Evolutionary conservation across 2,113 vertebrate species (phyloP).

Genomic region (Cyanocitta stelleri): DNA sequence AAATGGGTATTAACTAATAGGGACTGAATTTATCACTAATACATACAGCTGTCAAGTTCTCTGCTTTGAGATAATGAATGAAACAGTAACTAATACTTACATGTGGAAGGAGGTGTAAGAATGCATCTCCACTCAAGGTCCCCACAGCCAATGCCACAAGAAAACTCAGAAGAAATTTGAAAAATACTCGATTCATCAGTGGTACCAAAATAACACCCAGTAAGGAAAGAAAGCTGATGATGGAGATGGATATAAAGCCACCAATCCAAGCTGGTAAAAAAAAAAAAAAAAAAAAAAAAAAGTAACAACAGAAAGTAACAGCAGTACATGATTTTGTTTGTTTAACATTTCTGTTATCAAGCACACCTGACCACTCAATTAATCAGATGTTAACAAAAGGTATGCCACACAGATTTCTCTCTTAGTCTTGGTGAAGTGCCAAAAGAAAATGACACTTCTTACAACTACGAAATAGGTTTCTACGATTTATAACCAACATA

Average conservation of each 20-base stretch:
- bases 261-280: slow-evolving; percentile 86
- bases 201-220: slow-evolving; percentile 90
- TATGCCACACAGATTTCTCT: neutral
- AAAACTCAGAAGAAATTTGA: slow-evolving; percentile 97
- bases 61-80: neutral
- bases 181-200: slow-evolving; percentile 91
- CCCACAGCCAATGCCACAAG: slow-evolving; percentile 95
- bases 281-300: neutral
- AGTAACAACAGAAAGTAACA: neutral
- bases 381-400: neutral
- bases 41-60: neutral
- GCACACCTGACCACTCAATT: neutral
- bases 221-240: slow-evolving; percentile 93
- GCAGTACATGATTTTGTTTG: neutral
- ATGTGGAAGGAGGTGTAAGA: slow-evolving; percentile 95
- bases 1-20: neutral
- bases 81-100: slow-evolving; percentile 74
- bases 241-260: slow-evolving; percentile 89
- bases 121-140: slow-evolving; percentile 93
- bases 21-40: neutral
- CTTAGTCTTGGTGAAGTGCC: neutral
- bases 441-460: neutral
- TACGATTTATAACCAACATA: neutral
- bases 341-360: neutral
- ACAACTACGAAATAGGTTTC: neutral